Evolutionary conservation across 2,113 vertebrate genomes (phyloP).

Genomic region (Cichladusa arquata): DNA sequence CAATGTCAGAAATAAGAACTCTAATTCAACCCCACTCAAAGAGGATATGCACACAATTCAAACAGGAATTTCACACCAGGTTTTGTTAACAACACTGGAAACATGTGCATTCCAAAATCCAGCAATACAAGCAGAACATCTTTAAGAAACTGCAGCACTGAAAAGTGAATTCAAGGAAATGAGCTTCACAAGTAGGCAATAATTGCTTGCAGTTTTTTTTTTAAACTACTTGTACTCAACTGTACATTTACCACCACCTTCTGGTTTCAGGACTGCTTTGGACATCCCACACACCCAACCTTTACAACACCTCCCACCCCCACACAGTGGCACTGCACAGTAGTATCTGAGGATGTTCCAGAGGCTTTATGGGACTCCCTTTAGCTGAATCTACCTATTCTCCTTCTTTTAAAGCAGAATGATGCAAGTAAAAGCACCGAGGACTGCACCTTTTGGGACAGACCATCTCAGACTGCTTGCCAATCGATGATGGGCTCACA

Average conservation of each 20-base stretch:
- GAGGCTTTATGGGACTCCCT: neutral
- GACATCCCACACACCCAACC: neutral
- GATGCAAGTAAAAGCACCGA: neutral
- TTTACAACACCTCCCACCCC: neutral
- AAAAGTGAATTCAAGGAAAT: neutral
- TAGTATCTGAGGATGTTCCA: neutral
- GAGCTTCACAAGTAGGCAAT: neutral
- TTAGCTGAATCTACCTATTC: neutral
- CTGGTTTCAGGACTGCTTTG: neutral
- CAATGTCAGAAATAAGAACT: slow-evolving; percentile 1
- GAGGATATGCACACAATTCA: neutral
- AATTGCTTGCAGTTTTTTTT: neutral
- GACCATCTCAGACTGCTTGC: neutral
- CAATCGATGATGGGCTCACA: neutral
- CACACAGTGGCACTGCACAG: accelerated
- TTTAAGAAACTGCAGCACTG: neutral
- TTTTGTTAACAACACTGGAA: neutral
- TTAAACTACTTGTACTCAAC: neutral
- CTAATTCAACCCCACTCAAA: neutral
- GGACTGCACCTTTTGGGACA: neutral
- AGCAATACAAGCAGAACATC: neutral
- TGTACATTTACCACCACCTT: neutral
- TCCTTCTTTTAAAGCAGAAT: neutral
- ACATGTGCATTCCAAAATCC: neutral
- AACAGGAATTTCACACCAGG: neutral